Conservation (phyloP, 2,888 invertebrate species). For the Drosophila neonasuta region DNA sequence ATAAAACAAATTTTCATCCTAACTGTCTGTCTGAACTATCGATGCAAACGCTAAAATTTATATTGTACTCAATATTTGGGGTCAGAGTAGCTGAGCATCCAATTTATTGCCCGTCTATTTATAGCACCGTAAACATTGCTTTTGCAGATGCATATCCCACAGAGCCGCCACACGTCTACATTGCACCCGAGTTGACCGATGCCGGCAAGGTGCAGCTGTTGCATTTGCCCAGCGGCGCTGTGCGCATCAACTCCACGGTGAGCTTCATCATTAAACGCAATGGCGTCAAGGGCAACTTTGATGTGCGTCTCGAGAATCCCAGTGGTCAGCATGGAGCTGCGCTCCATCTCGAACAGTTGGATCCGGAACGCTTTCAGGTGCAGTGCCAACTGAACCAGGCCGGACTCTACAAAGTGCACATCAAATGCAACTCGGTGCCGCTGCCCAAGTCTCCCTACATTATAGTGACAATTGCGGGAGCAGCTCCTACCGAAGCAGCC, state of each 20-base stretch:
- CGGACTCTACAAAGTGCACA: constrained; percentile 80
- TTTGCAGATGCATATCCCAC: constrained; percentile 77
- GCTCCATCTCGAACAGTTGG: constrained; percentile 70
- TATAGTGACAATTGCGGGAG: constrained; percentile 77
- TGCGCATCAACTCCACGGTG: constrained; percentile 69
- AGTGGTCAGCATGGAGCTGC: constrained; percentile 66
- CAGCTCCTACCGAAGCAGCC: constrained; percentile 5
- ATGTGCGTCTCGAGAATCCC: constrained; percentile 80
- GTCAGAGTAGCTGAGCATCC: neutral
- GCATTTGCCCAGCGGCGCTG: constrained; percentile 80
- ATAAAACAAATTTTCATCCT: neutral
- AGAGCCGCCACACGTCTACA: constrained; percentile 71
- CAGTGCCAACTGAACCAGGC: constrained; percentile 67
- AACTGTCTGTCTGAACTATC: neutral
- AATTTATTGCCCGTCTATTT: constrained; percentile 34
- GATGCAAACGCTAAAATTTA: neutral
- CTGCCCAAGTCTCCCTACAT: constrained; percentile 80
- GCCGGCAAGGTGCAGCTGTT: constrained; percentile 77
- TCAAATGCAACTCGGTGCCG: constrained; percentile 79
- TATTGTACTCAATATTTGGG: neutral
- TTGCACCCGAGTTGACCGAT: constrained; percentile 80
- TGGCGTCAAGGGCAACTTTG: constrained; percentile 81
- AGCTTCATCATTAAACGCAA: constrained; percentile 79
- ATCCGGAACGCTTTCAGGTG: constrained; percentile 79
- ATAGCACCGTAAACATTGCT: constrained; percentile 19